A percentile compares a stretch with the other conserved stretches of the same genome.
Evolutionary conservation across 2,888 invertebrate genomes (phyloP).

Genomic region (Melinopterus prodromus): DNA sequence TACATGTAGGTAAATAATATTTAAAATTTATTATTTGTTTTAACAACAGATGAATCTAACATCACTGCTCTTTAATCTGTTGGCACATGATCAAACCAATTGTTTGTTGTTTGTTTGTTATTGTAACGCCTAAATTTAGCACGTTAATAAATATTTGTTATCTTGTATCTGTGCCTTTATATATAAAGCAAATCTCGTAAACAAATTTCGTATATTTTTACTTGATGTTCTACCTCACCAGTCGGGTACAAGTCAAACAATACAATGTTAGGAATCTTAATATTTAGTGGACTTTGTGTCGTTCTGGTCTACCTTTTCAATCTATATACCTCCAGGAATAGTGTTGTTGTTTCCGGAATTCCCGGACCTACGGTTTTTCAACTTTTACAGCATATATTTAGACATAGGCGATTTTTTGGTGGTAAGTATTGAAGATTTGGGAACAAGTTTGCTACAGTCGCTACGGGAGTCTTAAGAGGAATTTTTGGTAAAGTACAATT

Average conservation of each 20-base stretch:
- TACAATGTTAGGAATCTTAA: neutral
- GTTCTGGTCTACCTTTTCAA: neutral
- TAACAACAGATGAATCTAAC: too few relatives aligned
- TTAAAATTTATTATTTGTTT: too few relatives aligned
- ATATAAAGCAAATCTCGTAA: neutral
- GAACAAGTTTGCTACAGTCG: neutral
- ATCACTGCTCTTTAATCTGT: too few relatives aligned
- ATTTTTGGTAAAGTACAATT: neutral
- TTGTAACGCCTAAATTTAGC: too few relatives aligned
- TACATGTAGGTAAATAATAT: too few relatives aligned
- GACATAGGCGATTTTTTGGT: neutral
- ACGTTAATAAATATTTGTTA: too few relatives aligned
- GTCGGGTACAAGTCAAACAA: neutral
- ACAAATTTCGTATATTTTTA: neutral
- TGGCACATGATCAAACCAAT: too few relatives aligned
- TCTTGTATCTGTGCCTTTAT: neutral
- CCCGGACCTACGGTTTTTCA: neutral
- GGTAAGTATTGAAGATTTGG: neutral
- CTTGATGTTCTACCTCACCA: neutral
- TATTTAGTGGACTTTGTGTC: neutral
- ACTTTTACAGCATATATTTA: neutral
- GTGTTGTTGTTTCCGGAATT: neutral
- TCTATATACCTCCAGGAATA: neutral
- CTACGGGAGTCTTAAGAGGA: too few relatives aligned
- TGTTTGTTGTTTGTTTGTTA: too few relatives aligned